Evolutionary conservation across 2,113 vertebrate species (phyloP).

Genomic region (Toxotes chatareus): DNA sequence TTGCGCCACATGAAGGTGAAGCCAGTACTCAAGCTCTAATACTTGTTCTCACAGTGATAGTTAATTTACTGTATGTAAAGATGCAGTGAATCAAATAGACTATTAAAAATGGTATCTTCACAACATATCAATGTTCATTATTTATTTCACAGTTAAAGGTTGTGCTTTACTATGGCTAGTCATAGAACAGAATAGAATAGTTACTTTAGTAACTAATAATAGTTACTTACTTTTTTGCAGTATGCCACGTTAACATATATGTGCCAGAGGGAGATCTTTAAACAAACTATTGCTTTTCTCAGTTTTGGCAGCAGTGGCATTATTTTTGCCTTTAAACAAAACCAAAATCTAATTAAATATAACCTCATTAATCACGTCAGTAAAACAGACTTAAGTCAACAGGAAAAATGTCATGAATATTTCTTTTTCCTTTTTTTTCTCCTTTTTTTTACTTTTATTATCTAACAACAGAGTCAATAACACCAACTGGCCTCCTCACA

Average conservation of each 20-base stretch:
- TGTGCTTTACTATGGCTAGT: slow-evolving; percentile 12
- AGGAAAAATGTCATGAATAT: neutral
- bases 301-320: neutral
- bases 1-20: slow-evolving; percentile 6
- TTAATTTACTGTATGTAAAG: slow-evolving; percentile 4
- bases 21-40: neutral
- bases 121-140: slow-evolving; percentile 4
- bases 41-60: neutral
- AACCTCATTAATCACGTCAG: neutral
- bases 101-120: neutral
- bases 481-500: no score
- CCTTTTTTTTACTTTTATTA: neutral
- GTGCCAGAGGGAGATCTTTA: neutral
- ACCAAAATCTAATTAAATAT: neutral
- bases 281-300: neutral
- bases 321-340: slow-evolving; percentile 7
- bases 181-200: neutral
- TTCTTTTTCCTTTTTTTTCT: neutral
- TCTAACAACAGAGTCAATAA: neutral
- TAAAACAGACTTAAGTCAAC: neutral
- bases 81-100: slow-evolving; percentile 20
- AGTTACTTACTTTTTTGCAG: neutral
- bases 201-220: no score
- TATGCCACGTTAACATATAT: neutral
- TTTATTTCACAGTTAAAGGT: neutral